phyloP scores from a whole-genome alignment of 1,140 invertebrate species.

The Neoseiulus cucumeris region DNA sequence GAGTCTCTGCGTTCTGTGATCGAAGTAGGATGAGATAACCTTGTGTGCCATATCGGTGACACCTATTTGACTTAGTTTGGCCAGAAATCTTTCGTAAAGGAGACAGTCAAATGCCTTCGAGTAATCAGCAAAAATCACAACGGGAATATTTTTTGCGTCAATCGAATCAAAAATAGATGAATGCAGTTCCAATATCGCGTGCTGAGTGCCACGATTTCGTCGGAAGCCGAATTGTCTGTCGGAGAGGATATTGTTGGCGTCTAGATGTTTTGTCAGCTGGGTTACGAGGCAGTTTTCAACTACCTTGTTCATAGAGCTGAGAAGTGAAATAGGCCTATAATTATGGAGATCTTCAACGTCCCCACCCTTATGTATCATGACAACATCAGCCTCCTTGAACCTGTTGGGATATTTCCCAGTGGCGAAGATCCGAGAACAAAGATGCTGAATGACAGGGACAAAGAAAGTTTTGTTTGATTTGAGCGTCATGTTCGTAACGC shows the following conservation, averaged over 20 bases:
- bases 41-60: not conserved
- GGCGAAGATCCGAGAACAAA: too few relatives aligned
- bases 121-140: conserved; percentile 7
- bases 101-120: conserved; percentile 10
- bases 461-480: too few relatives aligned
- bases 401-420: too few relatives aligned
- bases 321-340: conserved; percentile 9
- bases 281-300: conserved; percentile 7
- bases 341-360: not conserved
- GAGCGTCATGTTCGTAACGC: too few relatives aligned
- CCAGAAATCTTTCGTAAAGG: not conserved
- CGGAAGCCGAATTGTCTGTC: conserved; percentile 5
- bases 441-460: too few relatives aligned
- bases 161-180: conserved; percentile 2
- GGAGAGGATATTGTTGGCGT: not conserved
- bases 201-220: not conserved
- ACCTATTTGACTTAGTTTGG: not conserved
- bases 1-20: conserved; percentile 1
- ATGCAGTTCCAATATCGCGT: not conserved
- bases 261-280: not conserved
- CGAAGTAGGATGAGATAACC: not conserved
- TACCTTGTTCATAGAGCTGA: not conserved
- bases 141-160: conserved; percentile 5
- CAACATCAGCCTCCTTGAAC: too few relatives aligned
- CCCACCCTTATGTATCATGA: not conserved